Evolutionary conservation across 92 coral and sea anemone genomes (phyloP).

Genomic region (Plumapathes pennacea): DNA sequence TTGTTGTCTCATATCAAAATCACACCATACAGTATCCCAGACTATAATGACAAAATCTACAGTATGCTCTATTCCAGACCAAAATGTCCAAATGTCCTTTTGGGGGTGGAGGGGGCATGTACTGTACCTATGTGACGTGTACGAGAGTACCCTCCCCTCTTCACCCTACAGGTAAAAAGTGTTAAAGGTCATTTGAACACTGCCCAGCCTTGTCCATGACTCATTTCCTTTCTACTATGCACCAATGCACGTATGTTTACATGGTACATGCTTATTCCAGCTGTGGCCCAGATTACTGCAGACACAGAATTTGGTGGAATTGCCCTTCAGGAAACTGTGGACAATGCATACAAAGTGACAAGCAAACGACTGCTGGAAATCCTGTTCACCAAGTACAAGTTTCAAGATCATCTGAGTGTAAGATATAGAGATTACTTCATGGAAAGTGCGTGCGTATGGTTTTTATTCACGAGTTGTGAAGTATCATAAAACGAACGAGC

Average conservation of each 20-base stretch:
- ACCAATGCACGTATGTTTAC: conserved; percentile 2
- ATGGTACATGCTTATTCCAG: conserved; percentile 17
- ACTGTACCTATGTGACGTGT: too few relatives aligned
- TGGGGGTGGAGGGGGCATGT: too few relatives aligned
- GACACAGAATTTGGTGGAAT: conserved; percentile 91
- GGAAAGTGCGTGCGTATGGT: neutral
- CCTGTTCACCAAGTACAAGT: conserved; percentile 88
- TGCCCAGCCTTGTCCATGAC: too few relatives aligned
- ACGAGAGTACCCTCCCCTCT: too few relatives aligned
- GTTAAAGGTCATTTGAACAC: too few relatives aligned
- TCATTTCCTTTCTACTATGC: neutral
- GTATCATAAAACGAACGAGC: too few relatives aligned
- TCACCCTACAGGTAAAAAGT: too few relatives aligned
- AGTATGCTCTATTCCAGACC: too few relatives aligned
- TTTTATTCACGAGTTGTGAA: neutral
- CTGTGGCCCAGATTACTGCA: conserved; percentile 83
- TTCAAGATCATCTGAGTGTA: conserved; percentile 92
- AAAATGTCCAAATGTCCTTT: too few relatives aligned
- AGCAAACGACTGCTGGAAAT: conserved; percentile 95
- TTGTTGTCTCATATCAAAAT: too few relatives aligned
- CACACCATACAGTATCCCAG: too few relatives aligned
- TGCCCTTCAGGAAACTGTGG: conserved; percentile 87
- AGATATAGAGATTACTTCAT: neutral
- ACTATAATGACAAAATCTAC: too few relatives aligned
- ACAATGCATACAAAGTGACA: conserved; percentile 81